Conservation (phyloP, 2,113 vertebrate genomes). For the Pseudolaguvia tuberculata region DNA sequence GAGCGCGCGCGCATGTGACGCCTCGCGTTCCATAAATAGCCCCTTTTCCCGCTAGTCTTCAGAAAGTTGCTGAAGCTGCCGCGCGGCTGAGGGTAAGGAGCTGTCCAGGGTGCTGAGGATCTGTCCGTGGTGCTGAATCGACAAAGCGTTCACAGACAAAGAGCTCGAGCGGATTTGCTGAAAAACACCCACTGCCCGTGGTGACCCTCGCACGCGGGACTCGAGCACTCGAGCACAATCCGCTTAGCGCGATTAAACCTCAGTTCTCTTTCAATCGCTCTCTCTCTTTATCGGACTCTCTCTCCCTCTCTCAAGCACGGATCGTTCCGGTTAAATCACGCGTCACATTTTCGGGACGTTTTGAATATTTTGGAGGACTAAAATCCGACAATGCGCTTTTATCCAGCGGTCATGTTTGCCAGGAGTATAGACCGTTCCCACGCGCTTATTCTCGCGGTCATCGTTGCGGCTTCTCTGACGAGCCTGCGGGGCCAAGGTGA, state of each 20-base stretch:
- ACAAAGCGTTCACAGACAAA: neutral
- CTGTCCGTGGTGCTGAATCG: conserved; percentile 80
- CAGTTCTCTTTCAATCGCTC: too few relatives aligned
- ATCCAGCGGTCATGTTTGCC: conserved; percentile 63
- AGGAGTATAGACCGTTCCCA: conserved; percentile 49
- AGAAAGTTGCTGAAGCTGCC: conserved; percentile 18
- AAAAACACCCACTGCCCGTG: conserved; percentile 50
- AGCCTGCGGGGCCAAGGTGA: conserved; percentile 62
- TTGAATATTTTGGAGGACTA: conserved; percentile 51
- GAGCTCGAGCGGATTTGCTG: neutral
- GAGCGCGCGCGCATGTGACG: neutral
- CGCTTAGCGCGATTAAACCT: conserved; percentile 57
- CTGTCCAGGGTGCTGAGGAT: conserved; percentile 61
- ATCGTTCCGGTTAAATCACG: neutral
- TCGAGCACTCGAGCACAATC: conserved; percentile 52
- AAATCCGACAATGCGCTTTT: conserved; percentile 43
- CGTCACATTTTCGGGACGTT: neutral
- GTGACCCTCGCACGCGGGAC: conserved; percentile 37
- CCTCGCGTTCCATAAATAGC: conserved; percentile 25
- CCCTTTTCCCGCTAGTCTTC: neutral
- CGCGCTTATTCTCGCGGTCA: conserved; percentile 53
- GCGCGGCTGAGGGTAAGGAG: neutral
- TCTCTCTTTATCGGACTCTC: neutral
- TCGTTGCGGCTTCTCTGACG: conserved; percentile 51
- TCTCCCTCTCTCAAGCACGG: neutral